Evolutionary conservation across 1,140 invertebrate genomes (phyloP), one percentile per base, ranked within the genome.

Genomic region (Scaptomyza pallida): DNA sequence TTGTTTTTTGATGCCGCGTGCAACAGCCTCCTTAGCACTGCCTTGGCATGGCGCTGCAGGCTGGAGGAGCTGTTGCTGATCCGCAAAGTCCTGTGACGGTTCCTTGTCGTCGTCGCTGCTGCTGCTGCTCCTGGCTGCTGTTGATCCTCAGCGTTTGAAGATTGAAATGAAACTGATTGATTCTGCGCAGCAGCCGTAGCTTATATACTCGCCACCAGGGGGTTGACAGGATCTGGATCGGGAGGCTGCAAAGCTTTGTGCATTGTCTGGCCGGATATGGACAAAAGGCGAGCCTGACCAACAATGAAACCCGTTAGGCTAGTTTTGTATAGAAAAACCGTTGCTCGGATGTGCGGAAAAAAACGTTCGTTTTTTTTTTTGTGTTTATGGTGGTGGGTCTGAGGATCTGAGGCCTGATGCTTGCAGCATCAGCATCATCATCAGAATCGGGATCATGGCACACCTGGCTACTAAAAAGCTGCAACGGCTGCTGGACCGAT

Each of bases 91-190:
- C 71, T 71, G 8, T 61, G 61, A 43, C 62, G 72, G 75, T 57
- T 82, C 78, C 79, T 72, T 63, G 76, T 78, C 26, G 72, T 78
- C 75, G 52, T 54, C 67, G 45, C 57, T 48, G 64, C 50, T 81
- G 63, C 75, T 75, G 54, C 56, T 77, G 57, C 51, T 65, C 40
- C 52, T 48, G 64, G 73, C 64, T 79, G 73, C 62, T 78, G 80
- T 40, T 82, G 89, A 90, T 89, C 85, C 76, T 89, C 60, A 85
- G 65, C 57, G 75, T 70, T 74, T 86, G 81, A 78, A 76, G 73
- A 83, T 89, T 90, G 89, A 90, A 90, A 90, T 90, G 89, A 90
- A 90, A 90, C 89, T 90, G 89, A 90, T 89, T 89, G 85, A 88
- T 80, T 89, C 86, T 89, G 70, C 89, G 89, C 85, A 90, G 78